Conservation (phyloP, 2,113 vertebrate species). For the Ammospiza nelsoni region DNA sequence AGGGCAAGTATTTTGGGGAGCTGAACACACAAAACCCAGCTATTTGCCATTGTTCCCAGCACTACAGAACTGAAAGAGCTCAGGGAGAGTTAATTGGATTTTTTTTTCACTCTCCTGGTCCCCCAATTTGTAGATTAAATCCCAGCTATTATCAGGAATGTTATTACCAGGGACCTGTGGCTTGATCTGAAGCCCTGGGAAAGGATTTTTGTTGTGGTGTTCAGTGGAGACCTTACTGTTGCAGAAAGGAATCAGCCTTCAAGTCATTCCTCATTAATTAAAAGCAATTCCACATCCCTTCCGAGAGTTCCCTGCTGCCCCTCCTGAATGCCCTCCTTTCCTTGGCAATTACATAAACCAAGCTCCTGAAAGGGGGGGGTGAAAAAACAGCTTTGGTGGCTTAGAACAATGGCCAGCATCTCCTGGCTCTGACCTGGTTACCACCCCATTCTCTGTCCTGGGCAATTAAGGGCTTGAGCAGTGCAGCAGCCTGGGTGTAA, state of each 20-base stretch:
- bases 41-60: neutral
- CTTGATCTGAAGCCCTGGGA: constrained; percentile 25
- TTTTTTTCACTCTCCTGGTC: neutral
- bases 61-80: neutral
- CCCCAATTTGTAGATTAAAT: neutral
- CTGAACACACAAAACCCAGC: neutral
- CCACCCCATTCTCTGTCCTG: neutral
- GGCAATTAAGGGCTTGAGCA: constrained; percentile 34
- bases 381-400: neutral
- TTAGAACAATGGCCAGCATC: constrained; percentile 37
- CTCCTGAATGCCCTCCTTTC: constrained; percentile 23
- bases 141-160: neutral
- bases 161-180: neutral
- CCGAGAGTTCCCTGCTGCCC: neutral
- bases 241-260: neutral
- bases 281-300: neutral
- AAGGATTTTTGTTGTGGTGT: neutral
- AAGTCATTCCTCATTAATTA: constrained; percentile 44
- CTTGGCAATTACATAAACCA: neutral
- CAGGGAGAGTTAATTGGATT: constrained; percentile 16
- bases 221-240: neutral
- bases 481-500: constrained; percentile 4
- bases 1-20: neutral
- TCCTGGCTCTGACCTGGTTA: constrained; percentile 10
- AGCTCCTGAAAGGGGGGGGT: neutral